Base-by-base conservation (phyloP, 2,888 invertebrate species). In the Drosophila imparisetae region DNA sequence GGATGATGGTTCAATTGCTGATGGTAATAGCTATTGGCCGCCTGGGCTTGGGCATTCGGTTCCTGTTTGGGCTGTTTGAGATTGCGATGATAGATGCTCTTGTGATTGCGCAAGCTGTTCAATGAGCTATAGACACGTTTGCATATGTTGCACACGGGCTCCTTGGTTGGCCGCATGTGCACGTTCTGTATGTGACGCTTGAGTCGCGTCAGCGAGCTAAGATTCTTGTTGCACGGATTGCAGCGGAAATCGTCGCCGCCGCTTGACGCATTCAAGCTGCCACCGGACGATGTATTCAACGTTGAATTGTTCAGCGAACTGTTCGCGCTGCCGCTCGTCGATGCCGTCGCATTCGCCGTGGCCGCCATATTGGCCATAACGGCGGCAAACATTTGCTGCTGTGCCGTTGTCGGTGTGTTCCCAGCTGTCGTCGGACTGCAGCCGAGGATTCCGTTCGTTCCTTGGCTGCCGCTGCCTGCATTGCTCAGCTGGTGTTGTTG, bases 141-240 rank as follows among this genome's bases (percentile, higher is more conserved):
- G 95, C 97, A 97, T 93, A 97, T 97, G 95, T 96, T 97, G 95
- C 97, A 97, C 93, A 97, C 96, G 86, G 97, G 97, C 94, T 97
- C 97, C 94, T 97, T 95, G 93, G 97, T 96, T 91, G 97, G 97
- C 92, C 96, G 95, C 96, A 97, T 96, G 94, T 97, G 97, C 91
- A 97, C 97, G 94, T 97, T 97, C 95, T 97, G 97, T 94, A 97
- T 97, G 94, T 97, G 97, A 92, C 97, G 95, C 95, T 97, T 97
- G 94, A 97, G 96, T 93, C 97, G 95, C 92, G 97, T 97, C 93
- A 97, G 94, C 91, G 96, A 96, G 92, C 96, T 96, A 93, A 97
- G 95, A 94, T 96, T 96, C 95, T 97, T 97, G 95, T 97, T 97
- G 96, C 97, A 97, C 91, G 97, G 97, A 95, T 96, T 96, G 94